Conservation (phyloP, 1,140 invertebrate genomes). For the Pararge aegeria region DNA sequence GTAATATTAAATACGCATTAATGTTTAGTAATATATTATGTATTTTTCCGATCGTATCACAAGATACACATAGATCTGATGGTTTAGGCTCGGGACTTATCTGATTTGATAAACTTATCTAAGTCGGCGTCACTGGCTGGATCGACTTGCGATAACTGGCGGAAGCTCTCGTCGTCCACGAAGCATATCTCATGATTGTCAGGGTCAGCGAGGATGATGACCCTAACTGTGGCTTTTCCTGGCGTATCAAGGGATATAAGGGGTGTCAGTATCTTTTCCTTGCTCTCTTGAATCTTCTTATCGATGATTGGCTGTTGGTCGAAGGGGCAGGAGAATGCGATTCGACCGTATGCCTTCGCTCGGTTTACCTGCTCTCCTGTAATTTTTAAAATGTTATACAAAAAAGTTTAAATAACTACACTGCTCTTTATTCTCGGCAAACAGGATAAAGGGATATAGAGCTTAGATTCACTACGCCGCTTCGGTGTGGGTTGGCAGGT, state of each 20-base stretch:
- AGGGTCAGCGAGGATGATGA: conserved; percentile 97
- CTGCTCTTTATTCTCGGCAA: no score
- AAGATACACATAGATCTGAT: neutral
- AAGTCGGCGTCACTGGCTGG: conserved; percentile 89
- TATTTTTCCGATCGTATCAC: neutral
- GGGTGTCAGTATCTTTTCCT: conserved; percentile 91
- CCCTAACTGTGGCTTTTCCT: conserved; percentile 96
- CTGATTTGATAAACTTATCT: conserved; percentile 88
- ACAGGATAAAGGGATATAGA: no score
- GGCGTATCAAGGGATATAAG: conserved; percentile 95
- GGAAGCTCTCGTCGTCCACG: conserved; percentile 97
- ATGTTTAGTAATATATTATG: neutral
- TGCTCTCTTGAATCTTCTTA: conserved; percentile 85
- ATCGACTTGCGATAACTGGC: conserved; percentile 93
- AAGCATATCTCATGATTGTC: conserved; percentile 99
- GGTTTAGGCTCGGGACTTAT: conserved; percentile 75
- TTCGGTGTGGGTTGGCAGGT: no score
- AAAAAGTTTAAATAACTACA: no score
- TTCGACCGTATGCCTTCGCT: conserved; percentile 96
- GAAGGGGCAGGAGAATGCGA: conserved; percentile 94
- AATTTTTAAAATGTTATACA: neutral
- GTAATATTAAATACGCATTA: neutral
- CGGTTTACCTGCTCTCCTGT: conserved; percentile 86
- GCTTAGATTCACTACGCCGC: no score
- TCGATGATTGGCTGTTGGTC: conserved; percentile 88